Percentiles rank a stretch among this genome's conserved stretches.
These are phyloP conservation scores for Plotosus lineatus DNA, from an alignment of 2,113 vertebrate genomes.

Conservation along the genomic window DNA sequence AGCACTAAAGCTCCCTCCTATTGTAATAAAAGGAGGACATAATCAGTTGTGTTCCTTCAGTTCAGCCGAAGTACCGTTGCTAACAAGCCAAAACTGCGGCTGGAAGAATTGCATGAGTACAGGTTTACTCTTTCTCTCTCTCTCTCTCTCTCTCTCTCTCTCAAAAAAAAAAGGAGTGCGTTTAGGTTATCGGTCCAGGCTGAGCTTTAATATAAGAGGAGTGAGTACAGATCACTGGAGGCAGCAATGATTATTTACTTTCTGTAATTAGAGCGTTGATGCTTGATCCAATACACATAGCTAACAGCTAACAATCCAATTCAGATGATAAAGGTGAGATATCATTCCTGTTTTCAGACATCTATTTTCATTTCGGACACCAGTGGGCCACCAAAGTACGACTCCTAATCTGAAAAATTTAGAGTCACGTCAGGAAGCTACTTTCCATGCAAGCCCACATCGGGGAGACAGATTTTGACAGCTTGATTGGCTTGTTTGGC, in stretches of 20 bases:
- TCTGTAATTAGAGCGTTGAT: background rate
- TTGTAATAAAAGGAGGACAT: slow-evolving; percentile 51
- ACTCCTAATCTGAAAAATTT: too few species aligned
- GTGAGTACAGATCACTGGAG: background rate
- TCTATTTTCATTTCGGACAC: too few species aligned
- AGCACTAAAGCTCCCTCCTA: slow-evolving; percentile 41
- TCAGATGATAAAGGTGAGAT: background rate
- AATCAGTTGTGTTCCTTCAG: slow-evolving; percentile 38
- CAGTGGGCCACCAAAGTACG: too few species aligned
- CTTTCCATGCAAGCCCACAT: too few species aligned
- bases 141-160: background rate
- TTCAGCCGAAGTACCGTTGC: slow-evolving; percentile 38
- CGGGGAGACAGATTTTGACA: too few species aligned
- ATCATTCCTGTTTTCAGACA: too few species aligned
- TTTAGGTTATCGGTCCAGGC: background rate
- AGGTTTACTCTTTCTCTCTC: background rate
- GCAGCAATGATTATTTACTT: background rate
- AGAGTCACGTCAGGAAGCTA: too few species aligned
- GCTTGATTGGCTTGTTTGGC: too few species aligned
- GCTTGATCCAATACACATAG: too few species aligned
- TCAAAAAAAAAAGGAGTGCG: background rate
- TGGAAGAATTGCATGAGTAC: background rate
- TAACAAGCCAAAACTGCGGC: slow-evolving; percentile 22
- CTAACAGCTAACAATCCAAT: background rate
- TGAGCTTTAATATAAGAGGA: background rate